Evolutionary conservation across 2,113 vertebrate species (phyloP), one percentile per base, ranked within the genome.

Genomic region (Raja brachyura): DNA sequence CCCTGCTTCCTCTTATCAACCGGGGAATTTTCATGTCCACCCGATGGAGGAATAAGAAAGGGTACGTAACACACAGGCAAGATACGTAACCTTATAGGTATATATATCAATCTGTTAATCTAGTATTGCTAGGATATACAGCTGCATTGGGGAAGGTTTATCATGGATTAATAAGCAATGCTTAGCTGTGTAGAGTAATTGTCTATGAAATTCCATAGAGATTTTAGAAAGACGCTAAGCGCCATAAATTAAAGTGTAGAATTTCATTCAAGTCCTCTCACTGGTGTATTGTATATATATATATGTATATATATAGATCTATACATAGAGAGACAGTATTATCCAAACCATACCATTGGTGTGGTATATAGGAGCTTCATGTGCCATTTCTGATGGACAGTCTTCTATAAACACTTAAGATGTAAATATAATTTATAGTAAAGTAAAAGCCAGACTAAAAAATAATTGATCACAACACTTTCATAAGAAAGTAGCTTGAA

Each of bases 1-100:
- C 98, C 98, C 96, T 99, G 98, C 97, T 99, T 99, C 98, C 98
- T 99, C 97, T 98, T 99, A 97, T 98, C 98, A 96, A 98, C 98
- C 93, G 97, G 98, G 96, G 98, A 99, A 96, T 98, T 97, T 96
- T 97, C 98, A 96, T 98, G 98, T 97, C 98, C 98, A 95, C 97
- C 97, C 96, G 98, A 98, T 96, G 97, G 98, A 97, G 97, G 98
- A 98, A 97, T 98, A 97, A 98, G 98, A 97, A 99, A 98, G 98
- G 98, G 98, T 99, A 99, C 96, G 98, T 99, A 99, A 96, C 95
- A 76, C 88, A 92, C 88, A 92, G 88, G 66, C 88, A 92, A 92
- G 88, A 92, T 92, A 92, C 66, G 88, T 92, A 92, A 92, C 68
- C 63, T 92, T 70, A 92, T 92, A 92, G 88, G 88, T 68, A 92